Base-by-base conservation (phyloP, 1,140 invertebrate genomes). In the Drosophila tsacasi region DNA sequence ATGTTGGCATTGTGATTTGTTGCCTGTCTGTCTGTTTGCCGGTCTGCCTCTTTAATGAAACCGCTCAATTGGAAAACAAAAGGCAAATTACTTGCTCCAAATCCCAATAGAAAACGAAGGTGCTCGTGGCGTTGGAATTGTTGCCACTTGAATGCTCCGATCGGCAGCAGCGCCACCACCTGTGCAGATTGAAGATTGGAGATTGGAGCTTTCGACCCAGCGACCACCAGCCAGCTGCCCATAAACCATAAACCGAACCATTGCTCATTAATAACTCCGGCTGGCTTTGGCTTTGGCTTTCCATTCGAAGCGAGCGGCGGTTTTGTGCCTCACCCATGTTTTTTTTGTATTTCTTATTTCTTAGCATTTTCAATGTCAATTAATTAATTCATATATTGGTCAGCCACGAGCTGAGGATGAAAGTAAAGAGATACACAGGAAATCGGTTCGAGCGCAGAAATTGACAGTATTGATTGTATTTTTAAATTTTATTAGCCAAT, bases 1-100 rank as follows among this genome's bases (percentile, higher is more conserved):
- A 35, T 35, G 37, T 42, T 68, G 61, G 65, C 47, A 69, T 30
- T 58, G 42, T 30, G 6, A 57, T 72, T 42, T 44, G 15, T 30
- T 17, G 39, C 8, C 39, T 19, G 35, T 40, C 21, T 23, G 59
- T 19, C 27, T 25, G 13, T 21, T 19, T 44, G 44, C 19, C 59
- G 10, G 61, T 37, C 37, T 58, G 35, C n/a, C 47, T 69, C 54
- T 55, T 65, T 61, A 86, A 66, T 82, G 67, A 75, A 84, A 78
- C 60, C 82, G 52, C 44, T 83, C 75, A 63, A 66, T 86, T 87
- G 82, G 82, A 85, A 86, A 83, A 85, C 83, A 87, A 85, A 71
- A 71, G 80, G 76, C 68, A 75, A 83, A 85, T 87, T 87, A 86
- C 78, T 75, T 85, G 83, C 79, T 86, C 83, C 75, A 85, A 79